A percentile compares a stretch with the other conserved stretches of the same genome.
phyloP scores from a whole-genome alignment of 30 jellyfish, hydroid and myxozoan genomes.

The Pelagia noctiluca region DNA sequence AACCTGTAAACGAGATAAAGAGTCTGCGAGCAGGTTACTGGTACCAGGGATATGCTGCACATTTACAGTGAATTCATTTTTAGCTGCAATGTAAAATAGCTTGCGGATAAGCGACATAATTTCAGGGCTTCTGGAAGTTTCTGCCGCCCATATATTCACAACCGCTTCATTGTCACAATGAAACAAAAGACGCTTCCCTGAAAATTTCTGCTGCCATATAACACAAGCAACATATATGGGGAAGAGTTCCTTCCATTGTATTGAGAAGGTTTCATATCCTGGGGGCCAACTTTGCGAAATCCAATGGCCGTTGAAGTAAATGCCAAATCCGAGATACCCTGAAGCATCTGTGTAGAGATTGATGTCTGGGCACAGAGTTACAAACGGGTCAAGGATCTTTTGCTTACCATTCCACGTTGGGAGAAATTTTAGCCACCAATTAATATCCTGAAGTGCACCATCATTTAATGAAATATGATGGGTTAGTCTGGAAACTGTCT shows the following conservation, averaged over 20 bases:
- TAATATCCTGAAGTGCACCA: background rate
- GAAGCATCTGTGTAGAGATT: background rate
- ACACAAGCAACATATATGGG: background rate
- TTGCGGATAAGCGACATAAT: background rate
- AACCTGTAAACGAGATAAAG: background rate
- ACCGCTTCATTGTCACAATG: background rate
- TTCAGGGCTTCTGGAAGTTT: background rate
- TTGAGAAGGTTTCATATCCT: background rate
- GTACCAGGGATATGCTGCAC: background rate
- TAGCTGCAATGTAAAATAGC: background rate
- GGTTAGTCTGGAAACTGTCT: background rate
- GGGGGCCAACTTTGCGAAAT: background rate
- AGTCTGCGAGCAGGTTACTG: background rate
- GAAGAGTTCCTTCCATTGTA: background rate
- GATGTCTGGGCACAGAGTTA: background rate
- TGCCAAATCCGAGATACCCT: background rate
- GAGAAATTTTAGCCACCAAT: background rate
- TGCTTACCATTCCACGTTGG: background rate
- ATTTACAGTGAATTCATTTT: background rate
- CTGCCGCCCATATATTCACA: background rate
- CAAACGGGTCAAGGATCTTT: background rate
- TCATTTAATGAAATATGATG: background rate
- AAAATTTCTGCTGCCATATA: background rate
- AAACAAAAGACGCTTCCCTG: background rate
- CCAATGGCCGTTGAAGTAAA: background rate